phyloP scores from a whole-genome alignment of 2,797 vertebrate genomes.

The Crenichthys baileyi region DNA sequence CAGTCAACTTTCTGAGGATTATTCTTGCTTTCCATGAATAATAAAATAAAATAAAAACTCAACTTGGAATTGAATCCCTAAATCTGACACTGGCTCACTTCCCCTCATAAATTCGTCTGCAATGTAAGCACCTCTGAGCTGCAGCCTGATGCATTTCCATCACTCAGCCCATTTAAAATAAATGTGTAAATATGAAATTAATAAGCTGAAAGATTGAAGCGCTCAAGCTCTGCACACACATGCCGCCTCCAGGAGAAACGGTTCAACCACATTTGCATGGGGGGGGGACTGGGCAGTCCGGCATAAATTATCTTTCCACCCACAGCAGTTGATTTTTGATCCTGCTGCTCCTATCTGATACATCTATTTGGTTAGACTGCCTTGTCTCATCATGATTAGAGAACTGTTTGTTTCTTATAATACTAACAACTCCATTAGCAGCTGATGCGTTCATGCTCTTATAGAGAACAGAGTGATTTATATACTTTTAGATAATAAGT shows the following conservation, averaged over 20 bases:
- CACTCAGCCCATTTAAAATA: conserved; percentile 75
- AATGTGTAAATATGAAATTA: conserved; percentile 83
- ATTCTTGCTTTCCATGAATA: conserved; percentile 52
- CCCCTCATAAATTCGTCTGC: conserved; percentile 57
- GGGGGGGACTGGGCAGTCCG: conserved; percentile 52
- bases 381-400: conserved; percentile 55
- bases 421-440: conserved; percentile 62
- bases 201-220: conserved; percentile 73
- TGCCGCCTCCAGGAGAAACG: conserved; percentile 57
- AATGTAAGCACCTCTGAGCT: conserved; percentile 60
- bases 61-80: conserved; percentile 56
- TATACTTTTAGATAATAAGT: conserved; percentile 22
- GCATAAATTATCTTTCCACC: conserved; percentile 73
- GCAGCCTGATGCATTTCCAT: conserved; percentile 62
- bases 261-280: conserved; percentile 69
- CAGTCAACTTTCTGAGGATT: conserved; percentile 21
- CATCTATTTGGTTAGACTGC: conserved; percentile 31
- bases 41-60: conserved; percentile 25
- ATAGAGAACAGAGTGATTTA: conserved; percentile 30
- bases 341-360: conserved; percentile 41
- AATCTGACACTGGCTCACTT: conserved; percentile 54
- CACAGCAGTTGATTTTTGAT: conserved; percentile 61
- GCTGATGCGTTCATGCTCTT: conserved; percentile 32
- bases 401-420: conserved; percentile 67
- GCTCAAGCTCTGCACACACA: conserved; percentile 40